A percentile compares a stretch with the other conserved stretches of the same genome.
phyloP scores from a whole-genome alignment of 2,113 vertebrate species.

The Phalacrocorax pelagicus region DNA sequence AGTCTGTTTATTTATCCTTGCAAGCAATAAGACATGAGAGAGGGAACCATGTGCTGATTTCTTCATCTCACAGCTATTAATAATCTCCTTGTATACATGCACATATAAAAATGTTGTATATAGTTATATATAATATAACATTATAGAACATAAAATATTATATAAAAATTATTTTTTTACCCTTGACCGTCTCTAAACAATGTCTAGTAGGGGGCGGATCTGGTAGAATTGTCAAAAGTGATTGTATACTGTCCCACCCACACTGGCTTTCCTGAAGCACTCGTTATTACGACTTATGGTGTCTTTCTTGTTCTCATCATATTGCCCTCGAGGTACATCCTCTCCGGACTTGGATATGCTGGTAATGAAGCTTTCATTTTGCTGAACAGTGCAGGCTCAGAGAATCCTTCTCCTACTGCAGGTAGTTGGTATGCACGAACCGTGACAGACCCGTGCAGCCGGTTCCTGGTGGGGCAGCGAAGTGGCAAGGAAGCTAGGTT shows the following conservation, averaged over 20 bases:
- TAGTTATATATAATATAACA: too few relatives aligned
- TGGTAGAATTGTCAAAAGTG: background rate
- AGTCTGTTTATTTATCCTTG: too few relatives aligned
- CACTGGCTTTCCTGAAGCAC: background rate
- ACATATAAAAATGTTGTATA: background rate
- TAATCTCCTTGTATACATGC: background rate
- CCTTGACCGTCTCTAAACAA: background rate
- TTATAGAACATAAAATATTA: background rate
- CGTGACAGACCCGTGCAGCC: background rate
- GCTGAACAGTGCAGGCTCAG: background rate
- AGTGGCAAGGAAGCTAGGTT: background rate
- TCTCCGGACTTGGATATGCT: background rate
- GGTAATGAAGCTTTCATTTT: background rate
- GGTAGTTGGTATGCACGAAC: background rate
- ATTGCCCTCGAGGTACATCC: background rate
- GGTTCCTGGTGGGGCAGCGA: background rate
- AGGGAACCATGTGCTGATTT: background rate
- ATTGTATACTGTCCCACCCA: background rate
- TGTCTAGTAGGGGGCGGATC: background rate
- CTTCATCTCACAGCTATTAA: background rate
- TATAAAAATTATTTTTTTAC: background rate
- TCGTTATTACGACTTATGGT: background rate
- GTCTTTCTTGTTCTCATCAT: background rate
- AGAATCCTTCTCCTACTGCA: background rate
- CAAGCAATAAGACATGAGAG: too few relatives aligned